Evolutionary conservation across 2,888 invertebrate genomes (phyloP).

Genomic region (Drosophila meridiana): DNA sequence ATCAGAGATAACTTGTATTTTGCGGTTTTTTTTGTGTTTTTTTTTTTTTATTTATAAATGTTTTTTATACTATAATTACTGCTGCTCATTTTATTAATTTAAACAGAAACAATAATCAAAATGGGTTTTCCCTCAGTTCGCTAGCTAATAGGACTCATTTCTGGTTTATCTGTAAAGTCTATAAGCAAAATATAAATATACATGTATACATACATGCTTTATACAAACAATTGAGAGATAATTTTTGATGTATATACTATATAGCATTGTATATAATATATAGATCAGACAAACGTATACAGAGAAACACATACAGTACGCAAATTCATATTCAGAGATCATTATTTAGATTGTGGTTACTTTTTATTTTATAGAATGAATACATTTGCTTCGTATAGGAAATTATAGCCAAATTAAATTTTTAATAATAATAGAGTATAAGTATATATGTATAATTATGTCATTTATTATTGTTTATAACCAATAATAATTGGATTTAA

Average conservation of each 20-base stretch:
- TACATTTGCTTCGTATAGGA: neutral
- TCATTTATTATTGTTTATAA: neutral
- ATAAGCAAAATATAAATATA: neutral
- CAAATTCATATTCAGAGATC: neutral
- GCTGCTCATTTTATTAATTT: neutral
- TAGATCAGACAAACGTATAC: neutral
- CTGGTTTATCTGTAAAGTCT: neutral
- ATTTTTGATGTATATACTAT: neutral
- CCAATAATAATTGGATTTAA: neutral
- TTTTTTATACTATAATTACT: neutral
- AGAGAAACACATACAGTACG: neutral
- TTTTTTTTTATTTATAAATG: neutral
- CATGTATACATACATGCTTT: neutral
- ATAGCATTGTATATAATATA: neutral
- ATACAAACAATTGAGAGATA: neutral
- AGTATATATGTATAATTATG: too few species aligned
- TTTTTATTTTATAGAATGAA: neutral
- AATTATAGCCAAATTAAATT: neutral
- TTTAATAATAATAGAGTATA: neutral
- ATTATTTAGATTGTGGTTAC: neutral
- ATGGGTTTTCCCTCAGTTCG: constrained; percentile 2
- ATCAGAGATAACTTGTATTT: neutral
- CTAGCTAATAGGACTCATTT: neutral
- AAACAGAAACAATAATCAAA: neutral
- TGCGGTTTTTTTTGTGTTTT: neutral